Conservation (phyloP, 2,888 invertebrate species). For the Meteorus colon region DNA sequence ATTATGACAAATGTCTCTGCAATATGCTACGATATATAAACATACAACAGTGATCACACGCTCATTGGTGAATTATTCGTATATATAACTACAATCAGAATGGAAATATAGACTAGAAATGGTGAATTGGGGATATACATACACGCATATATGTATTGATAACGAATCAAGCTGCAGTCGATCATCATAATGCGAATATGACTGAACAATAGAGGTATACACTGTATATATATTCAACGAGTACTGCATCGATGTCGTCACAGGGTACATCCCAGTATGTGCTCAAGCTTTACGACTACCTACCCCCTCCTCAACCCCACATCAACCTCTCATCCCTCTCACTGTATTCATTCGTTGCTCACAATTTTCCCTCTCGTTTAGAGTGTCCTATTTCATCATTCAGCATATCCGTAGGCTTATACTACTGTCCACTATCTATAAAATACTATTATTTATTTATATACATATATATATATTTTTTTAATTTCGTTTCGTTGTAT, state of each 20-base stretch:
- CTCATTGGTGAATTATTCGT: neutral
- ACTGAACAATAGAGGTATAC: slow-evolving; percentile 4
- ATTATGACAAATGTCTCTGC: neutral
- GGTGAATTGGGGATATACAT: neutral
- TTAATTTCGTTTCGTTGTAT: too few species aligned
- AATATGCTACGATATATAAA: neutral
- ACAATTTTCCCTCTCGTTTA: neutral
- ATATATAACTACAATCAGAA: neutral
- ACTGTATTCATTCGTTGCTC: neutral
- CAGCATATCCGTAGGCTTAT: too few species aligned
- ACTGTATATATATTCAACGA: neutral
- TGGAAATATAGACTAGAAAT: neutral
- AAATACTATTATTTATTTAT: too few species aligned
- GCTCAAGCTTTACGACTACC: slow-evolving; percentile 10
- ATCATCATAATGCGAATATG: slow-evolving; percentile 41
- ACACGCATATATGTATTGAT: slow-evolving; percentile 27
- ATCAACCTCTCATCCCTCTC: neutral
- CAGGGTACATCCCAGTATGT: neutral
- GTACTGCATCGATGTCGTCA: slow-evolving; percentile 34
- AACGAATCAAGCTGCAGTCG: slow-evolving; percentile 42
- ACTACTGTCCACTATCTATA: too few species aligned
- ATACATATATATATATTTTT: too few species aligned
- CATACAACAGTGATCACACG: neutral
- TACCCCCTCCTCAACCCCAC: neutral
- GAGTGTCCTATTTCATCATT: too few species aligned